These are phyloP conservation scores for Microctonus hyperodae DNA, from an alignment of 2,888 invertebrate species.

Conservation along the genomic window DNA sequence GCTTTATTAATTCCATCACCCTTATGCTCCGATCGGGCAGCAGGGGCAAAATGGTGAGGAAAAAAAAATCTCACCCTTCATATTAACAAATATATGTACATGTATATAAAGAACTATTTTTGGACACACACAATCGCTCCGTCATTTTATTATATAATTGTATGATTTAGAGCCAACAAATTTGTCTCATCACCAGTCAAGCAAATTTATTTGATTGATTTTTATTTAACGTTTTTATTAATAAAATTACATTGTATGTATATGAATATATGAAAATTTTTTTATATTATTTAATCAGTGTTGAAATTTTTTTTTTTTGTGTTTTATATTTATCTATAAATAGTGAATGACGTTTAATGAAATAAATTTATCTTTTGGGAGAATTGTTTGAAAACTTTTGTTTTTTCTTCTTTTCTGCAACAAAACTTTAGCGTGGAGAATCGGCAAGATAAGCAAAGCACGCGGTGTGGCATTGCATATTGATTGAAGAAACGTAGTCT, in stretches of 20 bases:
- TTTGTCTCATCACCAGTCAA: slow-evolving; percentile 38
- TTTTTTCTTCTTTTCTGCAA: neutral
- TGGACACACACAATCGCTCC: too few relatives aligned
- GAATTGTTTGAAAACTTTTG: neutral
- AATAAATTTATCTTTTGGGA: too few relatives aligned
- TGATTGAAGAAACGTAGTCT: slow-evolving; percentile 55
- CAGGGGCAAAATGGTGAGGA: slow-evolving; percentile 25
- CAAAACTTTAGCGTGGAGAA: slow-evolving; percentile 33
- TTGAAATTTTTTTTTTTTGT: too few relatives aligned
- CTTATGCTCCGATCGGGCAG: slow-evolving; percentile 10
- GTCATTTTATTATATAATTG: too few relatives aligned
- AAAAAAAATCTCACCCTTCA: slow-evolving; percentile 35
- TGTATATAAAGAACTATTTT: too few relatives aligned
- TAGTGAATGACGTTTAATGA: too few relatives aligned
- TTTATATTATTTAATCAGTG: too few relatives aligned
- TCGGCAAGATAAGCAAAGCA: slow-evolving; percentile 60
- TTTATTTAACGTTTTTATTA: too few relatives aligned
- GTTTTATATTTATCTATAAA: too few relatives aligned
- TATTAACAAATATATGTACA: too few relatives aligned
- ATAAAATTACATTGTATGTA: too few relatives aligned
- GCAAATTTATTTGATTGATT: slow-evolving; percentile 36
- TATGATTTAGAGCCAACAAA: slow-evolving; percentile 38
- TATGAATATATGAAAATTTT: too few relatives aligned
- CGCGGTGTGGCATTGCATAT: slow-evolving; percentile 60
- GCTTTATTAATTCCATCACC: slow-evolving; percentile 63